phyloP scores from a whole-genome alignment of 2,113 vertebrate species.

The Notechis scutatus region DNA sequence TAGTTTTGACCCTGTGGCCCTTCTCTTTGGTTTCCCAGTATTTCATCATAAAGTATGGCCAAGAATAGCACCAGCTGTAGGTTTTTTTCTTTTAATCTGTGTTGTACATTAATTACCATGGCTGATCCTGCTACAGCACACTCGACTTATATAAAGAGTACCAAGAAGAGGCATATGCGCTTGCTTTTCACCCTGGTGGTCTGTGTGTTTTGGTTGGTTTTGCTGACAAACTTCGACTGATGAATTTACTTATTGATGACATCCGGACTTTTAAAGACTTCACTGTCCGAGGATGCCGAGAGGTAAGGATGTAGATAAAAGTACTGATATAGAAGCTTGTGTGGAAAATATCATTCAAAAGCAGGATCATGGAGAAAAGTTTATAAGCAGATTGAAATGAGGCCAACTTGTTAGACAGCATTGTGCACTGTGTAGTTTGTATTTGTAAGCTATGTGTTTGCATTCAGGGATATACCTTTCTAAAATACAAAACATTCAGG shows the following conservation, averaged over 20 bases:
- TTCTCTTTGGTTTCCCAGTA: background rate
- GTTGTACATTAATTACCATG: background rate
- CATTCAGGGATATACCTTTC: background rate
- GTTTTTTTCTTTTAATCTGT: background rate
- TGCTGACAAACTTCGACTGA: slow-evolving; percentile 85
- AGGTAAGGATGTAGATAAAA: slow-evolving; percentile 71
- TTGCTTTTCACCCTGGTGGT: slow-evolving; percentile 90
- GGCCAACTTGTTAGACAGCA: background rate
- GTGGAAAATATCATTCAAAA: background rate
- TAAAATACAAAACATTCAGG: background rate
- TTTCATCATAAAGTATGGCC: background rate
- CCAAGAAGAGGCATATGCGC: slow-evolving; percentile 81
- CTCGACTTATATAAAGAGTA: slow-evolving; percentile 88
- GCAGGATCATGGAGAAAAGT: background rate
- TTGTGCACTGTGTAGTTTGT: background rate
- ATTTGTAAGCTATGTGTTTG: background rate
- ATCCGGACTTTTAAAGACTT: slow-evolving; percentile 86
- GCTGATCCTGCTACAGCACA: slow-evolving; percentile 67
- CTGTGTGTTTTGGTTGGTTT: slow-evolving; percentile 89
- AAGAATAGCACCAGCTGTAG: background rate
- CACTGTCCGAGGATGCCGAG: slow-evolving; percentile 81
- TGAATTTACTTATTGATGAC: slow-evolving; percentile 89
- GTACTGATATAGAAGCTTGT: background rate
- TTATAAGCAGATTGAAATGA: background rate
- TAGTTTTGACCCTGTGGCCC: slow-evolving; percentile 14